A percentile compares a stretch with the other conserved stretches of the same genome.
Conservation (phyloP, 2,113 vertebrate species). For the Antennarius striatus region DNA sequence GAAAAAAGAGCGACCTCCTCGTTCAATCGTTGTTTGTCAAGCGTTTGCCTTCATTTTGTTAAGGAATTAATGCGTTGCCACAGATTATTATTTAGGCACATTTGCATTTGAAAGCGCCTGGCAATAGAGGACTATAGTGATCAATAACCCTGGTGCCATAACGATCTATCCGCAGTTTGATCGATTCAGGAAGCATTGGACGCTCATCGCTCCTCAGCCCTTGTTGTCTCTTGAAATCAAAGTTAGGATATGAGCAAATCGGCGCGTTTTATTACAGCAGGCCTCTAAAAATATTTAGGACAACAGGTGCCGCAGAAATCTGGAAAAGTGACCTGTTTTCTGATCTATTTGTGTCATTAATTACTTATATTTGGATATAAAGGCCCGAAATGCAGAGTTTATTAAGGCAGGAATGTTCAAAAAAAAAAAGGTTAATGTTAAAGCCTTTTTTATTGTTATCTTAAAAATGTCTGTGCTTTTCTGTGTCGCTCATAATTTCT, state of each 20-base stretch:
- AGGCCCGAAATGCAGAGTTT: no score
- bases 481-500: no score
- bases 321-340: constrained; percentile 4
- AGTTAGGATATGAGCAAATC: constrained; percentile 23
- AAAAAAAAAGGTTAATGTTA: no score
- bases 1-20: constrained; percentile 7
- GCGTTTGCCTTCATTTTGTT: constrained; percentile 74
- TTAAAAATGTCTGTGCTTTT: no score
- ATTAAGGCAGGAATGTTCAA: no score
- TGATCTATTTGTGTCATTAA: neutral
- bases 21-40: constrained; percentile 63
- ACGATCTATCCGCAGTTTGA: constrained; percentile 79
- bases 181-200: constrained; percentile 74
- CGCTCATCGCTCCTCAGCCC: constrained; percentile 54
- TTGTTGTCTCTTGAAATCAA: constrained; percentile 53
- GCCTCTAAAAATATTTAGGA: constrained; percentile 34
- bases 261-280: neutral
- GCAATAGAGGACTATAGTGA: constrained; percentile 74
- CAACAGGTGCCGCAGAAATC: constrained; percentile 58
- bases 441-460: no score
- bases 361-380: neutral
- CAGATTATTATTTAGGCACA: constrained; percentile 78
- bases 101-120: constrained; percentile 76
- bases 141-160: constrained; percentile 76
- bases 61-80: constrained; percentile 76